Base-by-base conservation (phyloP, 1,140 invertebrate genomes). In the Eumeta japonica region DNA sequence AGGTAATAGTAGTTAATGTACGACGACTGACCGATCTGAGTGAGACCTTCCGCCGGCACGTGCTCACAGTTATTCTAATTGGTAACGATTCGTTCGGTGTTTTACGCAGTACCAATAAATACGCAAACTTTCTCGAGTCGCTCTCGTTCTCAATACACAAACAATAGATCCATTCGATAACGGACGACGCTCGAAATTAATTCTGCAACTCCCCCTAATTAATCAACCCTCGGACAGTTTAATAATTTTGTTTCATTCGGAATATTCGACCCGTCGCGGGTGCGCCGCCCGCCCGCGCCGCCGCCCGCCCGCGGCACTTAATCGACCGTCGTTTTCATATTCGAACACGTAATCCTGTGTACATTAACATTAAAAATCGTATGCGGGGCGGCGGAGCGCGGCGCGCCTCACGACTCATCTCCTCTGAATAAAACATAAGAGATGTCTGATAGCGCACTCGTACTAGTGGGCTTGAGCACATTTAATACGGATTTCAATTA, bases 371-470 rank as follows among this genome's bases (percentile, higher is more conserved):
- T 56, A 62, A 60, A 62, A 62, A 58, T 56, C 55, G 48, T 53
- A 43, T 35, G 38, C 43, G 51, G 50, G 51, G 50, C 53, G 62
- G 33, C n/a, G 20, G 20, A 7, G 37, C 38, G 7, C 30, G 44
- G 29, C 39, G 39, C 50, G 48, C 53, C 52, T n/a, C 50, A 41
- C 41, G 44, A 46, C 54, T 72, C 65, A 72, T 68, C 58, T 62
- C 55, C 39, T 51, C 49, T 72, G 67, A 72, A 72, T 72, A 72
- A 72, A 55, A 68, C 67, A 68, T 72, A 65, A 67, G 63, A 62
- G 63, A 62, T 63, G 46, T 50, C 56, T 52, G 61, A 62, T 71
- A 63, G 53, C 56, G 61, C 62, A 68, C 63, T 54, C 56, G 51
- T 56, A 62, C 54, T 64, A 62, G 57, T 58, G 55, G 56, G 59